Percentiles rank a stretch among this genome's conserved stretches.
Evolutionary conservation across 2,888 invertebrate genomes (phyloP).

Genomic region (Portevinia maculata): DNA sequence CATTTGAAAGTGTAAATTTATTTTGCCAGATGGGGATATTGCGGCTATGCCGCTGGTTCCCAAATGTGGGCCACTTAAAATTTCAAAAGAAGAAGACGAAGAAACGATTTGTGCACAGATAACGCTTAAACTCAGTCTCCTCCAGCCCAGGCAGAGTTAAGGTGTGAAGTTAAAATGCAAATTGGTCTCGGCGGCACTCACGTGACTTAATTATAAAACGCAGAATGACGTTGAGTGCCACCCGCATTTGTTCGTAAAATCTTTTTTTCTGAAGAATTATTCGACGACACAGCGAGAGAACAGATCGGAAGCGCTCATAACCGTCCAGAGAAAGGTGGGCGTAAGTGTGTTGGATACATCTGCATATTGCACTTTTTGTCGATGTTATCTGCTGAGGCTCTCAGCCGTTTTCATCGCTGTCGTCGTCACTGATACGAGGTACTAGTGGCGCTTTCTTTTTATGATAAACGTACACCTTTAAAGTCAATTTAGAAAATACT

Average conservation of each 20-base stretch:
- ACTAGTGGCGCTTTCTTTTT: conserved; percentile 67
- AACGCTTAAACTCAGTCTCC: conserved; percentile 30
- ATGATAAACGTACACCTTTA: conserved; percentile 31
- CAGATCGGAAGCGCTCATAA: conserved; percentile 54
- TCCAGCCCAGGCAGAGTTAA: conserved; percentile 24
- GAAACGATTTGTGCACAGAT: conserved; percentile 38
- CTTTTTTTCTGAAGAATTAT: conserved; percentile 39
- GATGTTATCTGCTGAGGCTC: conserved; percentile 42
- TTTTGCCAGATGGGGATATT: conserved; percentile 54
- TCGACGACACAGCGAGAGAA: conserved; percentile 20
- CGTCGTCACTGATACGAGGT: conserved; percentile 29
- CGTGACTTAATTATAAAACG: conserved; percentile 67
- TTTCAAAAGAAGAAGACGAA: conserved; percentile 68
- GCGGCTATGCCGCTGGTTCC: conserved; percentile 17
- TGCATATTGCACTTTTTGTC: conserved; percentile 71
- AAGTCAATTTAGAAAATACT: conserved; percentile 58
- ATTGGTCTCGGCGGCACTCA: conserved; percentile 53
- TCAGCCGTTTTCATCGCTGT: neutral
- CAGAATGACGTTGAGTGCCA: conserved; percentile 31
- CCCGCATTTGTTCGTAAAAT: conserved; percentile 31
- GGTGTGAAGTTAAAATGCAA: conserved; percentile 71
- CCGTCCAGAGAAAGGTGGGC: conserved; percentile 61
- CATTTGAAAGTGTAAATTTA: conserved; percentile 57
- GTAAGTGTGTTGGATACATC: conserved; percentile 55
- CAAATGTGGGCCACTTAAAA: conserved; percentile 65